A percentile compares a stretch with the other conserved stretches of the same genome.
These are phyloP conservation scores for Stylophora pistillata DNA, from an alignment of 64 coral and sea anemone genomes.

Conservation along the genomic window DNA sequence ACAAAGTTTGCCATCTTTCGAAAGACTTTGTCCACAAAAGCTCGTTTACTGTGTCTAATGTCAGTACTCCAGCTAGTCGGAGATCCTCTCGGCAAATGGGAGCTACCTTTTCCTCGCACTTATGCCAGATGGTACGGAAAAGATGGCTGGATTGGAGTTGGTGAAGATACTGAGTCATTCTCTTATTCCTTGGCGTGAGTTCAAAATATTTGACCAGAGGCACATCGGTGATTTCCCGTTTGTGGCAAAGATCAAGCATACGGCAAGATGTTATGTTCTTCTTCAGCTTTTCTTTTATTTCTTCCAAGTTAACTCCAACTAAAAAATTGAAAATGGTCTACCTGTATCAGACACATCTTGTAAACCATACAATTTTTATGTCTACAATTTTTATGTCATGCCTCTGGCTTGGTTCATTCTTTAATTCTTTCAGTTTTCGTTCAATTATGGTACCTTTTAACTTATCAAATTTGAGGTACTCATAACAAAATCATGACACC, in stretches of 20 bases:
- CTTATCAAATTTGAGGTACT: too few species aligned
- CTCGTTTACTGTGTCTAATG: constrained; percentile 39
- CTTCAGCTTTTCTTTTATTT: constrained; percentile 19
- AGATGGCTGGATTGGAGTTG: not conserved
- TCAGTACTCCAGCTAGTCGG: not conserved
- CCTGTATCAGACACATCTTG: too few species aligned
- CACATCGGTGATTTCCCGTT: not conserved
- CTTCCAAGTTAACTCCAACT: constrained; percentile 32
- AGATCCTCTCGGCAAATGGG: constrained; percentile 12
- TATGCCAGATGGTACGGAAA: constrained; percentile 51
- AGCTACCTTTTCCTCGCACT: constrained; percentile 13
- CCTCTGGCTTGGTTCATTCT: too few species aligned
- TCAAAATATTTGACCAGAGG: constrained; percentile 40
- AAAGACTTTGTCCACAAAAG: constrained; percentile 56
- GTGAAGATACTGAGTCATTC: constrained; percentile 23
- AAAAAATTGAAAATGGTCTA: not conserved
- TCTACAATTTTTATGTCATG: too few species aligned
- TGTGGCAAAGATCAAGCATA: constrained; percentile 2
- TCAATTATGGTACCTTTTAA: too few species aligned
- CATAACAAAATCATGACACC: too few species aligned
- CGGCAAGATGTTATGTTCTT: not conserved
- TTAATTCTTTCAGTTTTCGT: too few species aligned
- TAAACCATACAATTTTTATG: too few species aligned
- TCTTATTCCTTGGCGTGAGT: constrained; percentile 6
- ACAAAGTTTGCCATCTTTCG: constrained; percentile 1